Evolutionary conservation across 2,797 vertebrate genomes (phyloP), one percentile per base, ranked within the genome.

Genomic region (Acanthurus lineatus): DNA sequence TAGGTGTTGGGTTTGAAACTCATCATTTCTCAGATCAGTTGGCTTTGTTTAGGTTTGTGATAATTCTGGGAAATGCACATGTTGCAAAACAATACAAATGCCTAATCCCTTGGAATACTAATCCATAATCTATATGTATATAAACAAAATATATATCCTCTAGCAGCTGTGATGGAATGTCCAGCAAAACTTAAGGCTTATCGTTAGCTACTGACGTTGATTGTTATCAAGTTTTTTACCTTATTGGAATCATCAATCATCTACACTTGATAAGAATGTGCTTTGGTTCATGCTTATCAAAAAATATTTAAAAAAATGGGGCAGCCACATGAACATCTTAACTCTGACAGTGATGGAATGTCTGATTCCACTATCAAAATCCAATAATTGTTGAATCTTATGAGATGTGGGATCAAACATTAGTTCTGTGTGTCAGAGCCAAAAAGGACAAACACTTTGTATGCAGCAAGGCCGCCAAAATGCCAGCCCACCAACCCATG

Each of bases 211-310:
- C 9, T 35, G 25, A 65, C 52, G n/a, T 14, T 64, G 52, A 68
- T 17, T 49, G 11, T 8, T 6, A 75, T 68, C 40, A 48, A 20
- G 10, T 66, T 57, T 35, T 8, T 63, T 65, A 51, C 52, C 42
- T 63, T 67, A 74, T 63, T 73, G 48, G 38, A 76, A 15, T n/a
- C 45, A 77, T 82, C 38, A 70, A 58, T 88, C 57, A 73, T 47
- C 1, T 42, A 12, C 1, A 9, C 45, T 7, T 49, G 25, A 79
- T 20, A 4, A 51, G 19, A 73, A 47, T 58, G 32, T 49, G 20
- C 51, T 71, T 53, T 32, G 6, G 15, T 56, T 22, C 32, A 11
- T 14, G 22, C 40, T 38, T 8, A 47, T 9, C 22, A 47, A 51
- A 52, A 57, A 35, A 6, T 35, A 35, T 35, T 35, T 35, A 6